phyloP scores from a whole-genome alignment of 1,140 invertebrate genomes.

The Bombus breviceps region DNA sequence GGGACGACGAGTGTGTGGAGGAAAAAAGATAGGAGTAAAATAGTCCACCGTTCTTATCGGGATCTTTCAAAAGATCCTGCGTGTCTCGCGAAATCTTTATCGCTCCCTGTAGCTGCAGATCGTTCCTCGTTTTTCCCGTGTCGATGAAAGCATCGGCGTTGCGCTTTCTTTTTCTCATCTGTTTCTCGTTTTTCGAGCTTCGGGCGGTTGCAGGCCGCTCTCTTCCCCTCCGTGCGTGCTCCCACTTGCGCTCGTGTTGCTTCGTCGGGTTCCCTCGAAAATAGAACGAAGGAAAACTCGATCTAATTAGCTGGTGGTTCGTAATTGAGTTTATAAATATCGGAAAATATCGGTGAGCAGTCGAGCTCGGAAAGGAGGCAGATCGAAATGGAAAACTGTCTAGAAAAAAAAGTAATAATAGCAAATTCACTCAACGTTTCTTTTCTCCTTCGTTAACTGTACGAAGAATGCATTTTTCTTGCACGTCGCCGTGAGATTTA shows the following conservation, averaged over 20 bases:
- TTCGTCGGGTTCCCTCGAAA: neutral
- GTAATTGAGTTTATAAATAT: slow-evolving; percentile 49
- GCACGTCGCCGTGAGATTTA: neutral
- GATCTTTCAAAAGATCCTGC: neutral
- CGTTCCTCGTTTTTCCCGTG: neutral
- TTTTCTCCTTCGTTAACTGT: neutral
- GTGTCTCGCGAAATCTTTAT: slow-evolving; percentile 4
- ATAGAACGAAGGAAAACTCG: slow-evolving; percentile 31
- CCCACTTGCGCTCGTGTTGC: neutral
- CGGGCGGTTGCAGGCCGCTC: neutral
- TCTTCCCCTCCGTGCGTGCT: neutral
- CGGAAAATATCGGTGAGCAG: neutral
- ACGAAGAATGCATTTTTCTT: neutral
- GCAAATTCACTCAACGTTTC: neutral
- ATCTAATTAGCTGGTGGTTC: slow-evolving; percentile 54
- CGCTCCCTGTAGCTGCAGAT: neutral
- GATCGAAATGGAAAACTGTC: no score
- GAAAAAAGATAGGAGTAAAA: neutral
- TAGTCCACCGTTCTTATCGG: neutral
- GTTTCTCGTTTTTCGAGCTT: slow-evolving; percentile 28
- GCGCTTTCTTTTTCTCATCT: neutral
- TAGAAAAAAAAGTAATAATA: no score
- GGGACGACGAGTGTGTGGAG: no score
- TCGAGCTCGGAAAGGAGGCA: neutral
- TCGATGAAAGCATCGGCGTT: neutral